Percentiles rank a stretch among this genome's conserved stretches.
These are phyloP conservation scores for Drosophila ogumai DNA, from an alignment of 1,140 invertebrate genomes.

Conservation along the genomic window DNA sequence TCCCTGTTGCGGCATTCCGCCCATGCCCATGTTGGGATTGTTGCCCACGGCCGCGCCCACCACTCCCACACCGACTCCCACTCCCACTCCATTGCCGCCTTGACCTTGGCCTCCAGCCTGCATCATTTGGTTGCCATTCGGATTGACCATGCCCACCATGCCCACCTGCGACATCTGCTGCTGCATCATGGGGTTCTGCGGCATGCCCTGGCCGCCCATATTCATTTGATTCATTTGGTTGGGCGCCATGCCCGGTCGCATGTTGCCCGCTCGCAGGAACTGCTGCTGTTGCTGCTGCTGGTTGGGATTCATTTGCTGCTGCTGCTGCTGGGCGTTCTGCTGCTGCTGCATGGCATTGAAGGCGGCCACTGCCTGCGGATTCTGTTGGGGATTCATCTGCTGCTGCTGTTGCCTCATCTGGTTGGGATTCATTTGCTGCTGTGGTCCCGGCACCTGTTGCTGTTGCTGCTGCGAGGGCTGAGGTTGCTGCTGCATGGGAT, in stretches of 20 bases:
- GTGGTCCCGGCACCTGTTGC: conserved; percentile 49
- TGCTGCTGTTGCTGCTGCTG: conserved; percentile 79
- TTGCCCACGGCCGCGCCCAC: conserved; percentile 46
- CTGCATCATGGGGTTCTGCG: conserved; percentile 85
- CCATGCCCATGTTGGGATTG: conserved; percentile 65
- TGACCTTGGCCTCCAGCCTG: conserved; percentile 51
- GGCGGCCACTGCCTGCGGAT: conserved; percentile 77
- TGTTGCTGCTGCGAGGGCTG: conserved; percentile 75
- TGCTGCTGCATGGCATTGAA: conserved; percentile 85
- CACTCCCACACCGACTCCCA: conserved; percentile 49
- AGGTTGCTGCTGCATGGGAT: conserved; percentile 85
- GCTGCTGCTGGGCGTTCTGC: conserved; percentile 59
- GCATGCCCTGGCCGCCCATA: conserved; percentile 86
- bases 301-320: conserved; percentile 64
- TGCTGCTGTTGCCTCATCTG: conserved; percentile 70
- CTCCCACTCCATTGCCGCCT: conserved; percentile 62
- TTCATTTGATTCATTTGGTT: conserved; percentile 86
- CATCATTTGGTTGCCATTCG: conserved; percentile 83
- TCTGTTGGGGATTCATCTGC: conserved; percentile 84
- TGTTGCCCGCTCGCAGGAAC: conserved; percentile 76
- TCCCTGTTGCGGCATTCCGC: conserved; percentile 76
- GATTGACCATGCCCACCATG: conserved; percentile 86
- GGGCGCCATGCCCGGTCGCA: conserved; percentile 85
- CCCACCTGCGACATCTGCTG: conserved; percentile 84
- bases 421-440: conserved; percentile 72